Conservation (phyloP, 2,797 vertebrate genomes). For the Enoplosus armatus region DNA sequence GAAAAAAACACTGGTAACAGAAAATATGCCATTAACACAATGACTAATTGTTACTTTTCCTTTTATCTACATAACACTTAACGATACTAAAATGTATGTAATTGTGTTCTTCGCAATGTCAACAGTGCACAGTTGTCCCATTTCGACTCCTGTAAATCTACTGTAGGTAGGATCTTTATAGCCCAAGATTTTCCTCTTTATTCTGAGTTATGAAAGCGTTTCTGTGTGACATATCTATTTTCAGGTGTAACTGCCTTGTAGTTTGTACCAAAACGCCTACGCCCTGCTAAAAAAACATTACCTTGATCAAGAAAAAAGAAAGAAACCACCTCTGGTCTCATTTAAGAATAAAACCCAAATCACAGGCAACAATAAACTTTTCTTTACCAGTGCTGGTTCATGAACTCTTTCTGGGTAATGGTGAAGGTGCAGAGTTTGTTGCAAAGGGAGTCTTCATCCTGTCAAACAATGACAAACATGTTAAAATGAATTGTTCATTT, state of each 20-base stretch:
- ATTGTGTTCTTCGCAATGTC: background rate
- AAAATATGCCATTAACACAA: background rate
- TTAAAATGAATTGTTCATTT: conserved; percentile 3
- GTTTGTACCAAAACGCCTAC: background rate
- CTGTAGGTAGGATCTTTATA: background rate
- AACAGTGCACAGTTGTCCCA: background rate
- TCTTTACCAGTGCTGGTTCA: conserved; percentile 98
- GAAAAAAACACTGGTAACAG: background rate
- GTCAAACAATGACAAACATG: conserved; percentile 50
- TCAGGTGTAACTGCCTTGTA: background rate
- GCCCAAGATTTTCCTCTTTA: background rate
- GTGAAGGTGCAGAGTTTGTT: conserved; percentile 99
- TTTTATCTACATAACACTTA: background rate
- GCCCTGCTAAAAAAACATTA: background rate
- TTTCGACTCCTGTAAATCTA: conserved; percentile 3
- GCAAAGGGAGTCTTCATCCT: conserved; percentile 99
- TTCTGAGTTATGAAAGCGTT: background rate
- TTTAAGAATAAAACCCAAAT: conserved; percentile 15
- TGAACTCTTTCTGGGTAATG: conserved; percentile 99
- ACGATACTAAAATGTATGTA: background rate
- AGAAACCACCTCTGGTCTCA: background rate
- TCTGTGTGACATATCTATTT: background rate
- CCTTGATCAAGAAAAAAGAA: background rate
- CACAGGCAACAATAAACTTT: conserved; percentile 19
- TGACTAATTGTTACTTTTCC: background rate